Evolutionary conservation across 1,140 invertebrate species (phyloP).

Genomic region (Aradophagus sp.): DNA sequence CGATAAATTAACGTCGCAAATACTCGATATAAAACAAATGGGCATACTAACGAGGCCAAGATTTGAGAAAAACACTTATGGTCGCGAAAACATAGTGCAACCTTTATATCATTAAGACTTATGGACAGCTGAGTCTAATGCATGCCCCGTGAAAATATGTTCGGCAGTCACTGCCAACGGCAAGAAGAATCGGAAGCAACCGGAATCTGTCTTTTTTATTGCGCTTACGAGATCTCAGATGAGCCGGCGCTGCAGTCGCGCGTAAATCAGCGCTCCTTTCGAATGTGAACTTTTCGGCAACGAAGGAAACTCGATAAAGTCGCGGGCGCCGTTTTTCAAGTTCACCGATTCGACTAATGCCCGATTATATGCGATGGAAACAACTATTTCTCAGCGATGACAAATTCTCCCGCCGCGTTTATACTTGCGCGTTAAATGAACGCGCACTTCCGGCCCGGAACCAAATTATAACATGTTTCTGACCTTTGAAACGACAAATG

Average conservation of each 20-base stretch:
- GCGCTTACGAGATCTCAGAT: constrained; percentile 42
- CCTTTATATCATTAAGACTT: constrained; percentile 43
- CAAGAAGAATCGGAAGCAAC: constrained; percentile 47
- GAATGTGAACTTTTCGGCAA: constrained; percentile 36
- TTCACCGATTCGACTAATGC: constrained; percentile 44
- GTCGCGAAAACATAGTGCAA: constrained; percentile 21
- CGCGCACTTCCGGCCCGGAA: too few species aligned
- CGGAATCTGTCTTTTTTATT: constrained; percentile 47
- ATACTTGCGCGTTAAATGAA: neutral
- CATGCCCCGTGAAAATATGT: constrained; percentile 46
- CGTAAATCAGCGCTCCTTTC: constrained; percentile 48
- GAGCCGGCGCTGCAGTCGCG: constrained; percentile 35
- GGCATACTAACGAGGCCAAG: constrained; percentile 7
- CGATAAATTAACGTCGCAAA: constrained; percentile 2
- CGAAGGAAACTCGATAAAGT: constrained; percentile 37
- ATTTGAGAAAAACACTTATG: constrained; percentile 45
- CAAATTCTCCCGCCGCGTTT: constrained; percentile 23
- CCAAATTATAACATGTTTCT: too few species aligned
- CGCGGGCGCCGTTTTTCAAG: constrained; percentile 33
- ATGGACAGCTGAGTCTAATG: constrained; percentile 36
- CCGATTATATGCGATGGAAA: constrained; percentile 39
- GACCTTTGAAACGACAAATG: too few species aligned
- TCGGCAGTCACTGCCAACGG: constrained; percentile 25
- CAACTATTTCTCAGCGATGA: constrained; percentile 38
- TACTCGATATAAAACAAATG: constrained; percentile 26